Evolutionary conservation across 1,140 invertebrate genomes (phyloP).

Genomic region (Drosophila virilis): DNA sequence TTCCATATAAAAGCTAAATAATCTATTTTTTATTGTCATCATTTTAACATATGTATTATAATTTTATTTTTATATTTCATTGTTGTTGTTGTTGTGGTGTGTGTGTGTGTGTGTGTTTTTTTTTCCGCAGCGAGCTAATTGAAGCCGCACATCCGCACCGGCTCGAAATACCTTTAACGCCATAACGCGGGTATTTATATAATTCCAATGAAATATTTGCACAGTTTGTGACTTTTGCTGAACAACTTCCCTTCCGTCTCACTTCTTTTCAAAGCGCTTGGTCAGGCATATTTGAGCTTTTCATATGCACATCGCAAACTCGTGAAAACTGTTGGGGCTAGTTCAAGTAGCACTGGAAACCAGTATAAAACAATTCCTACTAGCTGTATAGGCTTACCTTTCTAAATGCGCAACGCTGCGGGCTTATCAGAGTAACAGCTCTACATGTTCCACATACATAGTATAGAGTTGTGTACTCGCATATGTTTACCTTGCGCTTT

Average conservation of each 20-base stretch:
- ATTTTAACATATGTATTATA: slow-evolving; percentile 54
- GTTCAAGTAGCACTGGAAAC: slow-evolving; percentile 8
- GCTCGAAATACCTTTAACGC: slow-evolving; percentile 28
- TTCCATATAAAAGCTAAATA: slow-evolving; percentile 20
- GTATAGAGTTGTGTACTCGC: slow-evolving; percentile 10
- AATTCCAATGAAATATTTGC: slow-evolving; percentile 35
- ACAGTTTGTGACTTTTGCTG: slow-evolving; percentile 30
- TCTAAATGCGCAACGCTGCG: slow-evolving; percentile 5
- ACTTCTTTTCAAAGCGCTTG: slow-evolving; percentile 9
- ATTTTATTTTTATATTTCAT: slow-evolving; percentile 20
- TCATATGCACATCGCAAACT: slow-evolving; percentile 3
- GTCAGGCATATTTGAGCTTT: slow-evolving; percentile 6
- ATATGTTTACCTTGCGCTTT: slow-evolving; percentile 47
- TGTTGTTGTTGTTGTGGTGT: slow-evolving; percentile 25
- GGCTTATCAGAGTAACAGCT: slow-evolving; percentile 32
- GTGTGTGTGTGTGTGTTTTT: slow-evolving; percentile 11
- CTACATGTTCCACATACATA: slow-evolving; percentile 1
- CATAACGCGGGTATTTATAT: slow-evolving; percentile 20
- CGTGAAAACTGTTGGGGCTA: not conserved
- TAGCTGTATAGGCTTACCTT: not conserved
- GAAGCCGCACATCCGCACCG: slow-evolving; percentile 47
- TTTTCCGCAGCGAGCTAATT: slow-evolving; percentile 27
- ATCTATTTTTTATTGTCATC: slow-evolving; percentile 42
- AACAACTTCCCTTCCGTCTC: not conserved
- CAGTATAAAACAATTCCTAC: not conserved